Percentiles rank a stretch among this genome's conserved stretches.
Evolutionary conservation across 2,888 invertebrate genomes (phyloP).

Genomic region (Vesta saturnalis): DNA sequence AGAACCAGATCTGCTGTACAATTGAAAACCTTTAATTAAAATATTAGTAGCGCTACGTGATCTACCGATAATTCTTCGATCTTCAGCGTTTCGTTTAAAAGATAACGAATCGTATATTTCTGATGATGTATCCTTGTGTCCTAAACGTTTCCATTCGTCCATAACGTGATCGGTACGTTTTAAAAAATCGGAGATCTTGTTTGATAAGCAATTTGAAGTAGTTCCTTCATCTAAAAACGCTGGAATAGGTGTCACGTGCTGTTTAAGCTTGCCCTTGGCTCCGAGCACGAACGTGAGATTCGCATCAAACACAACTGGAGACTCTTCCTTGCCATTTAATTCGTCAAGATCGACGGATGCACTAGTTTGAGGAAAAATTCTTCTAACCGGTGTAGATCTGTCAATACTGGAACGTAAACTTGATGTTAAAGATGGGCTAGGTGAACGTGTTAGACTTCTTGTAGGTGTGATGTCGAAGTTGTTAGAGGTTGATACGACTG

Average conservation of each 20-base stretch:
- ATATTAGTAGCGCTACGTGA: conserved; percentile 84
- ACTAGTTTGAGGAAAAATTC: conserved; percentile 74
- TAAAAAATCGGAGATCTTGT: conserved; percentile 82
- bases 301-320: conserved; percentile 84
- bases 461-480: too few species aligned
- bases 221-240: conserved; percentile 81
- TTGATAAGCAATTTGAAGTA: conserved; percentile 78
- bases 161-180: conserved; percentile 87
- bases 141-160: conserved; percentile 84
- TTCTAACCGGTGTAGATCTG: conserved; percentile 67
- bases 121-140: conserved; percentile 68
- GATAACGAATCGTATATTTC: conserved; percentile 40
- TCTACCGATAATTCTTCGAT: conserved; percentile 65
- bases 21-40: conserved; percentile 83
- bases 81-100: conserved; percentile 43
- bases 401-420: conserved; percentile 60
- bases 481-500: conserved; percentile 52
- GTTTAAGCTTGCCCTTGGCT: conserved; percentile 73
- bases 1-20: conserved; percentile 70
- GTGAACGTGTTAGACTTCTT: conserved; percentile 45
- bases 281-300: conserved; percentile 83
- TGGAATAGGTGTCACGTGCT: conserved; percentile 75
- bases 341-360: conserved; percentile 68
- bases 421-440: conserved; percentile 47
- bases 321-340: conserved; percentile 73